Evolutionary conservation across 2,797 vertebrate species (phyloP), one percentile per base, ranked within the genome.

Genomic region (Todus mexicanus): DNA sequence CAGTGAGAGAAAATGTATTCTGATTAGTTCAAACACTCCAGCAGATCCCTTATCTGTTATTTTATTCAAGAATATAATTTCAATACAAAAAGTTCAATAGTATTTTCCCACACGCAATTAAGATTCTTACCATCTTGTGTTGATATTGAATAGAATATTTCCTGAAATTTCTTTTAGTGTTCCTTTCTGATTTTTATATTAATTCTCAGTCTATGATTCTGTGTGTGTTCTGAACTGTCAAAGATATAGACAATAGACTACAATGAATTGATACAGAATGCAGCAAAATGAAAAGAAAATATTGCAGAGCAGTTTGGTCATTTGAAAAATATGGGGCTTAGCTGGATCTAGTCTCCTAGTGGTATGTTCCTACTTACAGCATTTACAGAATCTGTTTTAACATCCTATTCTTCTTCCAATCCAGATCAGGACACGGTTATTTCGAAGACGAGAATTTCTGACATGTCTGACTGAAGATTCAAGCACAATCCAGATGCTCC

Each of bases 51-150:
- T 89, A 84, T 74, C 65, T 85, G 38, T 48, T 83, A 90, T 74
- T 94, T 88, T 91, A 89, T 73, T 92, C 73, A 90, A 64, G 66
- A 96, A 82, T n/a, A 71, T 38, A 64, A 86, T 82, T 94, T 76
- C 33, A 90, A 45, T 61, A 56, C 29, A 84, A 68, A 73, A 92
- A 76, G 29, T 78, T 86, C 64, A 90, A 70, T 35, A 66, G 43
- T 31, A 53, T 81, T 93, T 95, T 86, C 61, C 71, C n/a, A 45
- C 16, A 29, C 6, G 74, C 60, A 94, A 56, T 90, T 93, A 92
- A 80, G 63, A 87, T 82, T 81, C 79, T 72, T 90, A 60, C 42
- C 37, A 54, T 64, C 48, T 68, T 81, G 37, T 70, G 33, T 47
- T 82, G 74, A 56, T 76, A 40, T 21, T 68, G 45, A 92, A 90